Percentiles rank a stretch among this genome's conserved stretches.
These are phyloP conservation scores for Prolemur simus DNA, from an alignment of 2,113 vertebrate species.

Conservation along the genomic window DNA sequence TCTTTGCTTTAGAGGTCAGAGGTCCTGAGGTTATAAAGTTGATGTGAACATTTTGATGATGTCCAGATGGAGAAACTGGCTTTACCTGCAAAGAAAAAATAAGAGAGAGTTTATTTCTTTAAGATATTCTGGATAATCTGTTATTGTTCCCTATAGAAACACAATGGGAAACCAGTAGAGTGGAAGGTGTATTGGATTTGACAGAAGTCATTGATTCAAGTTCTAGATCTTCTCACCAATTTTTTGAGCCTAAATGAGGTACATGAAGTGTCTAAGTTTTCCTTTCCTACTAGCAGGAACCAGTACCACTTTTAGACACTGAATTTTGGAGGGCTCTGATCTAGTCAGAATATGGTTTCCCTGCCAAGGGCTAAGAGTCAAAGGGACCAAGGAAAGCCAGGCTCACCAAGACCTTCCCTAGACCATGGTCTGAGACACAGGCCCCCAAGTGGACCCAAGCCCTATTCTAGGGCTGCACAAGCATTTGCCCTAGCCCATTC, in stretches of 20 bases:
- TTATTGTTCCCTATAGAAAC: background rate
- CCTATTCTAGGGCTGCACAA: background rate
- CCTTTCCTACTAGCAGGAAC: background rate
- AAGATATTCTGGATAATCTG: conserved; percentile 12
- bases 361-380: background rate
- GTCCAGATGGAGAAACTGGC: background rate
- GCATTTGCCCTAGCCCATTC: background rate
- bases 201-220: background rate
- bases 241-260: background rate
- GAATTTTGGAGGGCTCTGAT: background rate
- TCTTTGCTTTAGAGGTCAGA: conserved; percentile 61
- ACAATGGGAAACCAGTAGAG: background rate
- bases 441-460: background rate
- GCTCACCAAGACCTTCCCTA: background rate
- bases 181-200: background rate
- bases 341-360: background rate
- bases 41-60: conserved; percentile 32
- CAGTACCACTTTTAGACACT: background rate
- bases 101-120: background rate
- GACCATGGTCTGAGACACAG: background rate
- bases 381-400: background rate
- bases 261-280: background rate
- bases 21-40: conserved; percentile 49
- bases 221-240: background rate
- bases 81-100: conserved; percentile 11